Conservation (phyloP, 2,888 invertebrate species). For the Salticus scenicus region DNA sequence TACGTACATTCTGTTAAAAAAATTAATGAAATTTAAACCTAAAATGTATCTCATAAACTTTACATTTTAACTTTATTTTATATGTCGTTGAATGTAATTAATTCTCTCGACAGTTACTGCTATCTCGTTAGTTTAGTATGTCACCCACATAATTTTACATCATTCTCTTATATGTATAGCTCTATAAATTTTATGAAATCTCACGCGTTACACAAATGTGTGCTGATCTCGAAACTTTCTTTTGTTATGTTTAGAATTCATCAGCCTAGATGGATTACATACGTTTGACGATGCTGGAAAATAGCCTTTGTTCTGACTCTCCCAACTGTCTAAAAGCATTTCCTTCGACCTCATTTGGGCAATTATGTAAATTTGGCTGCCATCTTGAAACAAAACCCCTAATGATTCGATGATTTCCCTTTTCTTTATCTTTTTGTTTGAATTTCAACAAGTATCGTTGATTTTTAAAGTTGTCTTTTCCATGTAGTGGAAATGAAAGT, state of each 20-base stretch:
- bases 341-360: conserved; percentile 50
- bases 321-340: conserved; percentile 48
- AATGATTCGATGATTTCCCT: conserved; percentile 10
- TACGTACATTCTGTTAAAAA: too few relatives aligned
- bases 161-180: too few relatives aligned
- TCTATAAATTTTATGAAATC: not conserved
- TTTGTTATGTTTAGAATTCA: conserved; percentile 18
- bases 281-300: conserved; percentile 32
- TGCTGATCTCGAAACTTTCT: not conserved
- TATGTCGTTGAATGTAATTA: too few relatives aligned
- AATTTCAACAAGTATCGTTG: not conserved
- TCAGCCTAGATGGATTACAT: conserved; percentile 16
- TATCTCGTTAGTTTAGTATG: too few relatives aligned
- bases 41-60: too few relatives aligned
- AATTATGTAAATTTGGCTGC: conserved; percentile 46
- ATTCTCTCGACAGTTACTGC: too few relatives aligned
- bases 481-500: not conserved
- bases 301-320: conserved; percentile 37
- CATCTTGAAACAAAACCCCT: conserved; percentile 38
- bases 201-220: not conserved
- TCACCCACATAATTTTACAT: too few relatives aligned
- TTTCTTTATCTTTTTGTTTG: conserved; percentile 21
- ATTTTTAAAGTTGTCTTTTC: conserved; percentile 6
- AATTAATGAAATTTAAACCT: too few relatives aligned
- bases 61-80: too few relatives aligned